Base-by-base conservation (phyloP, 2,888 invertebrate genomes). In the Spisula solida region DNA sequence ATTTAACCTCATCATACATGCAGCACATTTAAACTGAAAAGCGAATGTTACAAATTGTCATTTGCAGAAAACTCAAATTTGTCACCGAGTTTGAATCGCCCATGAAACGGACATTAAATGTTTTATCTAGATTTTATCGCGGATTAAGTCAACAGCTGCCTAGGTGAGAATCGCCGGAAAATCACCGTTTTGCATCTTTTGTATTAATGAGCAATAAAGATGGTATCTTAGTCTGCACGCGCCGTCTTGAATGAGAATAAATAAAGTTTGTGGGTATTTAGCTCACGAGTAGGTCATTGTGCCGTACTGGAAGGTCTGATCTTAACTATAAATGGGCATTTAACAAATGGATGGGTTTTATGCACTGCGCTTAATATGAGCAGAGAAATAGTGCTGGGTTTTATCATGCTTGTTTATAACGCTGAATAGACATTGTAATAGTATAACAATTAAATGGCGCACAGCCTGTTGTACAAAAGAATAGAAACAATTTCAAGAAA, bases 141-240 rank as follows among this genome's bases (percentile, higher is more conserved):
- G 92, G 90, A 92, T 92, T 92, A 90, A 83, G 85, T 78, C 51
- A 92, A 86, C 90, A 90, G 87, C 92, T 90, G 90, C 90, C 55
- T 8, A 86, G 87, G 84, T 88, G 91, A 79, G 87, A 87, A 83
- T 89, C 87, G 87, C 82, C 86, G 87, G 87, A 80, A 90, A 89
- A 85, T 82, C 83, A 87, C 85, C 81, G 66, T 66, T 81, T 83
- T 81, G 75, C 85, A 56, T 66, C 80, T 88, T 85, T 91, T 88
- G 85, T 90, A 85, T 84, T 89, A 78, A 79, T 88, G 79, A 79
- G 87, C 92, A 66, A 92, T 92, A 92, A 90, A 92, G 92, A 92
- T 92, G 47, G 81, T 90, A 92, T 92, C 92, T 29, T n/a, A n/a
- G 25, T 70, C 66, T 81, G 90, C 92, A 92, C 92, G 92, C 92